Percentiles rank a stretch among this genome's conserved stretches.
phyloP scores from a whole-genome alignment of 2,888 invertebrate species.

The Gari tellinella region DNA sequence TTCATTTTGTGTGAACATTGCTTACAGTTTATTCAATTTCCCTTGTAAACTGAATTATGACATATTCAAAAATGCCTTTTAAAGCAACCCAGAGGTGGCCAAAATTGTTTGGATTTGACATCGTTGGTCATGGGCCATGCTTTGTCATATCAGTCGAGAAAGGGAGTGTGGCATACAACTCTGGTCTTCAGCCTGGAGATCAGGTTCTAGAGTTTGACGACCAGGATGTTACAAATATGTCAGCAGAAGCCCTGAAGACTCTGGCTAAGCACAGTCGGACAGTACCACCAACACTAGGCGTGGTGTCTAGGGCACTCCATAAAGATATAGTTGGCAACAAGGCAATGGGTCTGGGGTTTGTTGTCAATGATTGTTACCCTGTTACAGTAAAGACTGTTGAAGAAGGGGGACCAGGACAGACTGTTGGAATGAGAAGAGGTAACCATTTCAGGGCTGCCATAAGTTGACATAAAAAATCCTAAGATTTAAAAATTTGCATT shows the following conservation, averaged over 20 bases:
- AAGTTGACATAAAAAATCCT: no score
- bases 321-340: slow-evolving; percentile 70
- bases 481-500: no score
- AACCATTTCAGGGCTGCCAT: no score
- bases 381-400: slow-evolving; percentile 78
- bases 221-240: slow-evolving; percentile 79
- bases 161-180: slow-evolving; percentile 77
- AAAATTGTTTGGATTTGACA: slow-evolving; percentile 80
- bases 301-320: slow-evolving; percentile 77
- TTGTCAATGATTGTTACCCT: slow-evolving; percentile 73
- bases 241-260: slow-evolving; percentile 74
- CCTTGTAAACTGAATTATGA: slow-evolving; percentile 40
- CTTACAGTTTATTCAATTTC: no score
- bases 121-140: slow-evolving; percentile 81
- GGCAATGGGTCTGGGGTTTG: slow-evolving; percentile 79
- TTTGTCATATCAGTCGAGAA: slow-evolving; percentile 80
- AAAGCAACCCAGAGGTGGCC: slow-evolving; percentile 77
- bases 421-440: slow-evolving; percentile 81
- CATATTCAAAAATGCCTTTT: slow-evolving; percentile 68
- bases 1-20: no score
- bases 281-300: slow-evolving; percentile 80
- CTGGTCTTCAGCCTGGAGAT: slow-evolving; percentile 81
- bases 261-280: slow-evolving; percentile 72
- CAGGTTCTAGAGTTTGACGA: slow-evolving; percentile 82
- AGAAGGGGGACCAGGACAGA: slow-evolving; percentile 77